These are phyloP conservation scores for Odontomachus brunneus DNA, from an alignment of 1,140 invertebrate genomes.

Conservation along the genomic window DNA sequence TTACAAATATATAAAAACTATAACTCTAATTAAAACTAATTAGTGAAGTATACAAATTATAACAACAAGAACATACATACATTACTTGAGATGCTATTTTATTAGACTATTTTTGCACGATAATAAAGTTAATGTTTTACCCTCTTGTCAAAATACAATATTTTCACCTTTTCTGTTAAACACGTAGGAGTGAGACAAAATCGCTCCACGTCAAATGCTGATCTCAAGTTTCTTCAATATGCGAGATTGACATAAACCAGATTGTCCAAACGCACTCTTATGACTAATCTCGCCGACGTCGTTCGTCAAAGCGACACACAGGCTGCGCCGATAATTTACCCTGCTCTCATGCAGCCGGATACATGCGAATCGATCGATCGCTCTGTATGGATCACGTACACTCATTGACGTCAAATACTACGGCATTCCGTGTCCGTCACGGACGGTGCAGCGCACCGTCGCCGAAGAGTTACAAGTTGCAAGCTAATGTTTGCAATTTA, in stretches of 20 bases:
- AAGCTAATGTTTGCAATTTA: slow-evolving; percentile 82
- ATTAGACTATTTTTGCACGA: too few relatives aligned
- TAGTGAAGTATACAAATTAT: not conserved
- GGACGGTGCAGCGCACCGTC: slow-evolving; percentile 12
- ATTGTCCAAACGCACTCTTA: not conserved
- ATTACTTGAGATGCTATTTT: too few relatives aligned
- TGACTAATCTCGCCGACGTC: not conserved
- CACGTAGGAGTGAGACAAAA: too few relatives aligned
- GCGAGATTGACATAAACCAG: not conserved
- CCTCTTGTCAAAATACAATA: too few relatives aligned
- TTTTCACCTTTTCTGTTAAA: too few relatives aligned
- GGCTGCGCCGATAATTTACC: not conserved
- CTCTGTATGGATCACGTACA: slow-evolving; percentile 1
- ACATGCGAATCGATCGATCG: slow-evolving; percentile 4
- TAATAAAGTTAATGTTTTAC: too few relatives aligned
- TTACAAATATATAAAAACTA: not conserved
- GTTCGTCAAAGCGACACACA: not conserved
- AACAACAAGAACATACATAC: not conserved
- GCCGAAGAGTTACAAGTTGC: slow-evolving; percentile 79
- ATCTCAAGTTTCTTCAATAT: too few relatives aligned
- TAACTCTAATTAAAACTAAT: slow-evolving; percentile 12
- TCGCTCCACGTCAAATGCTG: too few relatives aligned
- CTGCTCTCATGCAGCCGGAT: slow-evolving; percentile 1
- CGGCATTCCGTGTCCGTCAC: slow-evolving; percentile 19
- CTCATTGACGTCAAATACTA: slow-evolving; percentile 19